These are phyloP conservation scores for Acholoe squamosa DNA, from an alignment of 2,888 invertebrate species.

Conservation along the genomic window DNA sequence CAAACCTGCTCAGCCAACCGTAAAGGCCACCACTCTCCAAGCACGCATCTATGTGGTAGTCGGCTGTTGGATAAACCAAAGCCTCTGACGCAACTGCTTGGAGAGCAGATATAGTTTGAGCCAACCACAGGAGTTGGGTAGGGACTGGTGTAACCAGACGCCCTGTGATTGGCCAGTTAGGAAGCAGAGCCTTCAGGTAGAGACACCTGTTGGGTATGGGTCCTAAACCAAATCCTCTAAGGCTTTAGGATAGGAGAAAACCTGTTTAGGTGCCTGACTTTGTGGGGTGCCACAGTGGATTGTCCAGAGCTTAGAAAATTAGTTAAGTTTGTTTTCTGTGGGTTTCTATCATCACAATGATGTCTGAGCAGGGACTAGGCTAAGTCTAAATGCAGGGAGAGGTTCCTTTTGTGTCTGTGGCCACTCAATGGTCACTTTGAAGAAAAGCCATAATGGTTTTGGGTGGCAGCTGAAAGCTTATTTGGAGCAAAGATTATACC, in stretches of 20 bases:
- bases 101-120: too few relatives aligned
- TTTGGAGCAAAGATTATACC: constrained; percentile 18
- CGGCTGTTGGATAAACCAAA: neutral
- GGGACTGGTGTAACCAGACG: neutral
- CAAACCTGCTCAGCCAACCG: neutral
- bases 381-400: neutral
- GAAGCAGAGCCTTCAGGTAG: neutral
- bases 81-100: neutral
- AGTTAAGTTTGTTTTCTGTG: constrained; percentile 23
- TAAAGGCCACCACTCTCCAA: neutral
- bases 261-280: neutral
- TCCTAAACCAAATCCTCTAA: too few relatives aligned
- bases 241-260: too few relatives aligned
- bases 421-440: constrained; percentile 13
- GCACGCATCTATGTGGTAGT: neutral
- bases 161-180: neutral
- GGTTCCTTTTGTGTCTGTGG: neutral
- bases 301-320: constrained; percentile 17
- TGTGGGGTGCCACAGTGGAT: constrained; percentile 4
- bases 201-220: neutral
- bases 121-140: neutral
- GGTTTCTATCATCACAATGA: neutral
- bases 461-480: neutral
- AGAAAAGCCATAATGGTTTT: neutral
- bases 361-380: neutral